Conservation (phyloP, 2,888 invertebrate species). For the Eilema caniola region DNA sequence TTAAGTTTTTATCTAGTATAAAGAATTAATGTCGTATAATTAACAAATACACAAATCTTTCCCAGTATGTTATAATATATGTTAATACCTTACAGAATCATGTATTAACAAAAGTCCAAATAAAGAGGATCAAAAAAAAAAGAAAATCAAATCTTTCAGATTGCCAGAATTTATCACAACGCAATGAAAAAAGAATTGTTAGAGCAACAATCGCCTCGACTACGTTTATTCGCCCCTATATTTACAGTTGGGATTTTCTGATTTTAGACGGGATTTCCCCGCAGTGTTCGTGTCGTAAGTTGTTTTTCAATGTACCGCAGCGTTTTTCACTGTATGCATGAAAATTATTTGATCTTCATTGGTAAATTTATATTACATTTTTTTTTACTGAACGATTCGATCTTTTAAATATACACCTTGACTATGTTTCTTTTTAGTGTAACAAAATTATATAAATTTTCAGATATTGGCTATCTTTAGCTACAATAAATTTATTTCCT, state of each 20-base stretch:
- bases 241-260: conserved; percentile 75
- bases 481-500: background rate
- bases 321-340: conserved; percentile 22
- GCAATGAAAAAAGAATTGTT: conserved; percentile 73
- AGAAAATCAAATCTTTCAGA: conserved; percentile 51
- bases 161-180: conserved; percentile 68
- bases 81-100: too few relatives aligned
- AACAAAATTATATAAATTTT: background rate
- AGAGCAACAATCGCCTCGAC: conserved; percentile 52
- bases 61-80: too few relatives aligned
- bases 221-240: conserved; percentile 77
- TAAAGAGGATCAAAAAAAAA: conserved; percentile 37
- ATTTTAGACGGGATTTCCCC: conserved; percentile 72
- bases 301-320: conserved; percentile 43
- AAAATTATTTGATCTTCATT: conserved; percentile 21
- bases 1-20: too few relatives aligned
- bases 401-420: background rate
- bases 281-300: conserved; percentile 60
- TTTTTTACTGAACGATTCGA: background rate
- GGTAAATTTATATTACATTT: conserved; percentile 11
- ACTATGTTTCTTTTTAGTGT: background rate
- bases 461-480: background rate
- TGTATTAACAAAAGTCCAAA: conserved; percentile 15
- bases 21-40: too few relatives aligned
- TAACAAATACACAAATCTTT: background rate